Evolutionary conservation across 2,113 vertebrate genomes (phyloP).

Genomic region (Chunga burmeisteri): DNA sequence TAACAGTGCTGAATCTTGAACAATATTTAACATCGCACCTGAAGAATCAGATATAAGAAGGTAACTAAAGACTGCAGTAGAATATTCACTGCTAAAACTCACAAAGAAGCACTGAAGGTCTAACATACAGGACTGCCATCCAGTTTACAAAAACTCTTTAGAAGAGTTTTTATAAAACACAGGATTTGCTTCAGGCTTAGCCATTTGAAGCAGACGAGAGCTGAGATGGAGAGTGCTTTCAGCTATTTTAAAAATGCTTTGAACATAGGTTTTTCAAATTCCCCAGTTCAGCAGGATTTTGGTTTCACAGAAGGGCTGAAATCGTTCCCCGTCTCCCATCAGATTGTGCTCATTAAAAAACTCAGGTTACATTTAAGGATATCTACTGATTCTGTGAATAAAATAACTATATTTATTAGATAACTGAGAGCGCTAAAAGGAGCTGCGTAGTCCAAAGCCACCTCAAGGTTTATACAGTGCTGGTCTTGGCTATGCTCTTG

Average conservation of each 20-base stretch:
- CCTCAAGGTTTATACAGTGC: not conserved
- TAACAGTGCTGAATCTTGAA: slow-evolving; percentile 93
- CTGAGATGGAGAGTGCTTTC: not conserved
- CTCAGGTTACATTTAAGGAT: not conserved
- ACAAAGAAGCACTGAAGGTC: not conserved
- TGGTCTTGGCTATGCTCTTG: not conserved
- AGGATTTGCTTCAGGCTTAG: not conserved
- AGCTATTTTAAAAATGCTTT: not conserved
- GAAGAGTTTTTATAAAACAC: not conserved
- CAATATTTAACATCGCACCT: slow-evolving; percentile 98
- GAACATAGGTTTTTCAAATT: not conserved
- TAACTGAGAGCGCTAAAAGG: not conserved
- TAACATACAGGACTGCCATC: not conserved
- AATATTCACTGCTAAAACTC: not conserved
- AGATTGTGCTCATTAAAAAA: not conserved
- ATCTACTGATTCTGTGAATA: not conserved
- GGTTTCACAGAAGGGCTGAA: not conserved
- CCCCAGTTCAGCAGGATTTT: not conserved
- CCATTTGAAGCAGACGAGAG: not conserved
- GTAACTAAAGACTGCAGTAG: not conserved
- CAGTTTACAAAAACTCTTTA: not conserved
- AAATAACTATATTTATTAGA: not conserved
- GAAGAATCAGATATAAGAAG: slow-evolving; percentile 12
- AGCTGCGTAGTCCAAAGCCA: not conserved
- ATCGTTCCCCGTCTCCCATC: not conserved